Conservation (phyloP, 2,888 invertebrate species). For the Candidula unifasciata region DNA sequence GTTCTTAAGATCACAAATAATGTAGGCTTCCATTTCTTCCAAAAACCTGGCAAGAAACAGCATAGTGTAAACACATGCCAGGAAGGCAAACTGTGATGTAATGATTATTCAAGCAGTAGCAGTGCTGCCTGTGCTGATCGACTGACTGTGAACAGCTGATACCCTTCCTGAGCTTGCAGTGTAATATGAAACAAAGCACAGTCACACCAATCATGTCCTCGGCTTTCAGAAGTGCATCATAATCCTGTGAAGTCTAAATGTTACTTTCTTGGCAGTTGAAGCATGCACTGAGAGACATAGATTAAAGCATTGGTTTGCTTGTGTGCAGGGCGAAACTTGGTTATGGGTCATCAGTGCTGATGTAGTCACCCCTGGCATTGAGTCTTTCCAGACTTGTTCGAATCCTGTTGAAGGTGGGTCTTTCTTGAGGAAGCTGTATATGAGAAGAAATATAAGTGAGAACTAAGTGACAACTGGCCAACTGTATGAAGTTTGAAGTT, state of each 20-base stretch:
- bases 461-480: background rate
- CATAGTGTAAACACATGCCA: too few species aligned
- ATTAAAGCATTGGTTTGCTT: background rate
- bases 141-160: too few species aligned
- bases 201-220: too few species aligned
- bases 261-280: background rate
- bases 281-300: conserved; percentile 22
- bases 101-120: too few species aligned
- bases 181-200: too few species aligned
- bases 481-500: too few species aligned
- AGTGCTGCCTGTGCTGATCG: too few species aligned
- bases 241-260: background rate
- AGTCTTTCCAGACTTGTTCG: conserved; percentile 59
- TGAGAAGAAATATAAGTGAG: background rate
- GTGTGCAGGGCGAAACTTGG: background rate
- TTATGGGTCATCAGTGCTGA: conserved; percentile 43
- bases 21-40: too few species aligned
- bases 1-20: too few species aligned
- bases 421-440: conserved; percentile 64
- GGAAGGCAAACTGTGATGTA: too few species aligned
- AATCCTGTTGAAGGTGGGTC: conserved; percentile 65
- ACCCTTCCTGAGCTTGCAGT: too few species aligned
- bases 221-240: background rate
- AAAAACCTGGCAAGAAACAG: too few species aligned
- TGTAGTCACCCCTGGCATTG: conserved; percentile 68